These are phyloP conservation scores for Xestobium rufovillosum DNA, from an alignment of 2,888 invertebrate genomes.

Conservation along the genomic window DNA sequence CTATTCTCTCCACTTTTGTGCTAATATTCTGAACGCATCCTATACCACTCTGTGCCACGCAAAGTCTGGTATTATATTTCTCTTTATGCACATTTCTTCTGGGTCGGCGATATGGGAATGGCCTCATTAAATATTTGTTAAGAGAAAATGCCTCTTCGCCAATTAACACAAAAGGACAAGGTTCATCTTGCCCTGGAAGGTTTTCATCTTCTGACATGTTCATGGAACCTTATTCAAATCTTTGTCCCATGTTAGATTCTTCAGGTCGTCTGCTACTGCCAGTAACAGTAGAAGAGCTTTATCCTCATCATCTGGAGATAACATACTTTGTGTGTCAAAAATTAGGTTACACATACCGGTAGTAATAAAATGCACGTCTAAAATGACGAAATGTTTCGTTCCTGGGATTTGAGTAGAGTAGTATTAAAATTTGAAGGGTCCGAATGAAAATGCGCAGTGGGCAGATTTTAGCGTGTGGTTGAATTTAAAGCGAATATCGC, in stretches of 20 bases:
- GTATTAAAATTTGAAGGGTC: no score
- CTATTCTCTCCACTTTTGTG: conserved; percentile 7
- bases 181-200: conserved; percentile 7
- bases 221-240: conserved; percentile 11
- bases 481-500: no score
- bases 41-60: conserved; percentile 3
- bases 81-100: conserved; percentile 1
- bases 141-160: conserved; percentile 13
- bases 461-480: no score
- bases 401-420: no score
- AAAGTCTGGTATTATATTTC: conserved; percentile 9
- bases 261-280: conserved; percentile 16
- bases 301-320: no score
- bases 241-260: conserved; percentile 13
- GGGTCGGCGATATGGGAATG: conserved; percentile 6
- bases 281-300: no score
- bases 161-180: conserved; percentile 10
- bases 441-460: no score
- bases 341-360: no score
- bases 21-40: conserved; percentile 7
- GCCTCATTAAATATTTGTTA: conserved; percentile 10
- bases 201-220: conserved; percentile 5
- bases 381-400: no score
- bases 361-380: no score
- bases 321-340: no score